Evolutionary conservation across 2,888 invertebrate genomes (phyloP).

Genomic region (Epiblema foenella): DNA sequence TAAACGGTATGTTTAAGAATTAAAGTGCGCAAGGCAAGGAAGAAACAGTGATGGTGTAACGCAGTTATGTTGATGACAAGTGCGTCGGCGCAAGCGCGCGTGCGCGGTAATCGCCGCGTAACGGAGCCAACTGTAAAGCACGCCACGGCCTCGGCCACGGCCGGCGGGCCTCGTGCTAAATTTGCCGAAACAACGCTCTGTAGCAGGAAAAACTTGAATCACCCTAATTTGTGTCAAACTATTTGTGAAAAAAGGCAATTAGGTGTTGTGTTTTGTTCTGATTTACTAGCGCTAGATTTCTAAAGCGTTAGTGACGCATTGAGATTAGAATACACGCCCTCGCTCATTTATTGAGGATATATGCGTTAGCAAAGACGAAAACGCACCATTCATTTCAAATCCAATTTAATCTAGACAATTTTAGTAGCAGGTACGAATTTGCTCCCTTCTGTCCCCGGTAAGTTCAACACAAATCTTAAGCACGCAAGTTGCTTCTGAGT

Average conservation of each 20-base stretch:
- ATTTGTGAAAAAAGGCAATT: slow-evolving; percentile 53
- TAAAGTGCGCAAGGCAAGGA: slow-evolving; percentile 26
- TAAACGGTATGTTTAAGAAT: slow-evolving; percentile 30
- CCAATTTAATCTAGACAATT: background rate
- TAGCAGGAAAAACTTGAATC: slow-evolving; percentile 80
- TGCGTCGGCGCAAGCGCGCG: slow-evolving; percentile 60
- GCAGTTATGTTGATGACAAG: slow-evolving; percentile 55
- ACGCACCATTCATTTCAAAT: background rate
- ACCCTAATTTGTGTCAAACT: slow-evolving; percentile 68
- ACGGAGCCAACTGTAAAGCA: slow-evolving; percentile 83
- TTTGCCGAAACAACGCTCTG: slow-evolving; percentile 82
- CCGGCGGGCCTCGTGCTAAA: slow-evolving; percentile 81
- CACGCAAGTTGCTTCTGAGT: background rate
- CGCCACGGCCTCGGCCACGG: slow-evolving; percentile 80
- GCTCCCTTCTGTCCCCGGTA: too few species aligned
- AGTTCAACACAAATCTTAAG: too few species aligned
- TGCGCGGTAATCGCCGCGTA: slow-evolving; percentile 80
- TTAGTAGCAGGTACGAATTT: too few species aligned
- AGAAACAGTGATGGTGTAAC: slow-evolving; percentile 47
- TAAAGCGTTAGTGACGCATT: background rate
- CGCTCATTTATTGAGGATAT: background rate
- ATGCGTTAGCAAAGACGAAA: background rate
- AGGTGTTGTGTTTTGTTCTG: slow-evolving; percentile 34
- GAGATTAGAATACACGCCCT: background rate
- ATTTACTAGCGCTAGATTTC: background rate